Percentiles rank a stretch among this genome's conserved stretches.
These are phyloP conservation scores for Malurus leucopterus DNA, from an alignment of 2,797 vertebrate genomes.

Conservation along the genomic window DNA sequence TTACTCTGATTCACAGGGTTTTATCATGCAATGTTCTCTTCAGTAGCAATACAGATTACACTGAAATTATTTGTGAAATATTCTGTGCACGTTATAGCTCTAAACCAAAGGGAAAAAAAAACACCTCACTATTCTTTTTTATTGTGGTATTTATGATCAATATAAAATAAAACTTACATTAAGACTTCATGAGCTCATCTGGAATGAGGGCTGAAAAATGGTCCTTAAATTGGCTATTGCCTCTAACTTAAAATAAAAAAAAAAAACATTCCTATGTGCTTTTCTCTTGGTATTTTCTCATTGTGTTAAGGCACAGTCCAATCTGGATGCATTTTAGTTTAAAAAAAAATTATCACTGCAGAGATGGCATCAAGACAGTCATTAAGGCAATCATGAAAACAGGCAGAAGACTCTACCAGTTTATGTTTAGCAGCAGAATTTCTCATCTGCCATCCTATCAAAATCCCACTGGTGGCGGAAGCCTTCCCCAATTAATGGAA, in stretches of 20 bases:
- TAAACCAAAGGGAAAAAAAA: not conserved
- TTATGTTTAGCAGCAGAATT: not conserved
- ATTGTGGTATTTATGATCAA: not conserved
- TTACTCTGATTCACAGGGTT: not conserved
- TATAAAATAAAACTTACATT: not conserved
- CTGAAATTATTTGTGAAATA: not conserved
- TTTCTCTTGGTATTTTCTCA: not conserved
- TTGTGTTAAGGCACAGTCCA: not conserved
- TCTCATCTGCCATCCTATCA: not conserved
- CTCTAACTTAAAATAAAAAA: not conserved
- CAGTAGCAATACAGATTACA: not conserved
- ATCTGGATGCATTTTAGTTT: not conserved
- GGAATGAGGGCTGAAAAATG: not conserved
- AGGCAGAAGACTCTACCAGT: not conserved
- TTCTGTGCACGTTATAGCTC: not conserved
- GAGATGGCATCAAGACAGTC: not conserved
- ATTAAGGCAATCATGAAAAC: not conserved
- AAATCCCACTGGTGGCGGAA: not conserved
- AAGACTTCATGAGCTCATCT: not conserved
- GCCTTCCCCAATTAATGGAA: fast-evolving
- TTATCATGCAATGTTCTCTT: not conserved
- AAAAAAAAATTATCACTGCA: fast-evolving
- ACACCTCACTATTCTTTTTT: not conserved
- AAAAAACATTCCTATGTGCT: not conserved
- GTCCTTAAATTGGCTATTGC: not conserved